A percentile compares a stretch with the other conserved stretches of the same genome.
Evolutionary conservation across 1,140 invertebrate species (phyloP).

Genomic region (Hetaerina americana): DNA sequence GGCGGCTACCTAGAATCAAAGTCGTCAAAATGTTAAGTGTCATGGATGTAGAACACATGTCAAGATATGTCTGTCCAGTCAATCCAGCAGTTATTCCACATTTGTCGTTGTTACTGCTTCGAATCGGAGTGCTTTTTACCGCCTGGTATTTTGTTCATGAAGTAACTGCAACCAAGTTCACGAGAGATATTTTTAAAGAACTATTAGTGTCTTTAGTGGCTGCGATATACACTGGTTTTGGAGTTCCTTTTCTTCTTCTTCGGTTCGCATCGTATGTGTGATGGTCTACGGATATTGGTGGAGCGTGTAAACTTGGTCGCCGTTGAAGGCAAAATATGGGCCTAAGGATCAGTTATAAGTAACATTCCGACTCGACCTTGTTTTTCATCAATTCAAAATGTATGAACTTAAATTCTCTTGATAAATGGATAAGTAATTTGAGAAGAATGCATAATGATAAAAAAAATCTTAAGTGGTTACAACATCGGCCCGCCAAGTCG

Average conservation of each 20-base stretch:
- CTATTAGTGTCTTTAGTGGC: slow-evolving; percentile 80
- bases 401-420: too few relatives aligned
- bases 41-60: slow-evolving; percentile 55
- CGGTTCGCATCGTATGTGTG: slow-evolving; percentile 97
- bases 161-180: slow-evolving; percentile 88
- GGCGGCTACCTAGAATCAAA: too few relatives aligned
- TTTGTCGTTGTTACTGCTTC: slow-evolving; percentile 76
- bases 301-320: too few relatives aligned
- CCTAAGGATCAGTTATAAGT: too few relatives aligned
- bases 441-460: too few relatives aligned
- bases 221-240: slow-evolving; percentile 90
- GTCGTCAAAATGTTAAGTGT: slow-evolving; percentile 22
- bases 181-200: slow-evolving; percentile 84
- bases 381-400: too few relatives aligned
- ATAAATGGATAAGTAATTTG: too few relatives aligned
- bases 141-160: slow-evolving; percentile 99
- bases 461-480: too few relatives aligned
- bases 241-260: slow-evolving; percentile 83
- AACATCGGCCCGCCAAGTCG: too few relatives aligned
- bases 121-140: slow-evolving; percentile 94
- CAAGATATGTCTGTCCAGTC: slow-evolving; percentile 82
- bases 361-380: too few relatives aligned
- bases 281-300: too few relatives aligned
- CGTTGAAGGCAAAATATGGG: too few relatives aligned
- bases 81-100: slow-evolving; percentile 92